Conservation (phyloP, 92 coral and sea anemone species). For the Phenganax subtilis region DNA sequence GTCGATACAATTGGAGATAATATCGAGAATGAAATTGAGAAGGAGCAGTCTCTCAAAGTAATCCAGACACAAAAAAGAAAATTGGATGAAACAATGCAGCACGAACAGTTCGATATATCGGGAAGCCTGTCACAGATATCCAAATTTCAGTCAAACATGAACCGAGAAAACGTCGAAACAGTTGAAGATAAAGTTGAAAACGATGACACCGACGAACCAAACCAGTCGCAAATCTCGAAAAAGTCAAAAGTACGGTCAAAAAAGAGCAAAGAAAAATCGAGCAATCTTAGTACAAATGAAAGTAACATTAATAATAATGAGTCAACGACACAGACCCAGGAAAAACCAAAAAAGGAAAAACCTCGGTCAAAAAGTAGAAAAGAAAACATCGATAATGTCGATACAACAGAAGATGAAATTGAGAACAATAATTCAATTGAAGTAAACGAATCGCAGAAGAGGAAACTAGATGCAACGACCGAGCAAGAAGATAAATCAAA, state of each 20-base stretch:
- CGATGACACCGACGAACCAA: too few relatives aligned
- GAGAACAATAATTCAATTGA: not conserved
- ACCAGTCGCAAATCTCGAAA: not conserved
- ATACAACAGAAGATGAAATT: not conserved
- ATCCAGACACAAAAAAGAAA: constrained; percentile 16
- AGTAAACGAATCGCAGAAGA: not conserved
- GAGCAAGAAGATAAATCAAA: not conserved
- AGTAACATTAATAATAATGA: too few relatives aligned
- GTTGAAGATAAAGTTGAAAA: too few relatives aligned
- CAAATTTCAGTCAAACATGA: not conserved
- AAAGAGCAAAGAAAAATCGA: not conserved
- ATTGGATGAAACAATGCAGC: not conserved
- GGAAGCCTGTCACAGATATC: not conserved
- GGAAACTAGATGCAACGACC: constrained; percentile 7
- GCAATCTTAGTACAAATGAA: not conserved
- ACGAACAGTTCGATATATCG: not conserved
- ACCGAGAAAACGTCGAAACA: not conserved
- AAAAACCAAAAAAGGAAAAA: not conserved
- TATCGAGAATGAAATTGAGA: not conserved
- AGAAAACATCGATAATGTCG: not conserved
- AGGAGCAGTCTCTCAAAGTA: not conserved
- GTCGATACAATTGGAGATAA: too few relatives aligned
- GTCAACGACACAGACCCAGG: too few relatives aligned
- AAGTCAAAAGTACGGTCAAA: not conserved
- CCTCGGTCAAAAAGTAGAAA: not conserved